phyloP scores from a whole-genome alignment of 2,797 vertebrate genomes.

The Ataeniobius toweri region DNA sequence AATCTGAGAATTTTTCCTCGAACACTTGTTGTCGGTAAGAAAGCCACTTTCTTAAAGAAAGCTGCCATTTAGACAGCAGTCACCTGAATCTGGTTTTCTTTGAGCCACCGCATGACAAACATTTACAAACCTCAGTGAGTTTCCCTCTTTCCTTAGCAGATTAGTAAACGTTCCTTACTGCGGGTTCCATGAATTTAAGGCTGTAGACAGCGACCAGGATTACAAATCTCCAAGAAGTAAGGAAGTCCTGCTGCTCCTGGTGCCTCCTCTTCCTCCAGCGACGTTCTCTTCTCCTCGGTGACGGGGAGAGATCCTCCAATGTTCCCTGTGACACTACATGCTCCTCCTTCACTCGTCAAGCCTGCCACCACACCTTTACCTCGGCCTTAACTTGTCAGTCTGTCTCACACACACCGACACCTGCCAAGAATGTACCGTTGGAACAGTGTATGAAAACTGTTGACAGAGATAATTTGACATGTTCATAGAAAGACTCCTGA shows the following conservation, averaged over 20 bases:
- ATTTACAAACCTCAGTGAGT: neutral
- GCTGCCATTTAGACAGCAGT: neutral
- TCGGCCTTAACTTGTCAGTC: constrained; percentile 49
- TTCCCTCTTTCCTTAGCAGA: neutral
- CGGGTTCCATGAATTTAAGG: neutral
- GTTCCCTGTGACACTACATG: neutral
- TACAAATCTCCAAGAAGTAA: neutral
- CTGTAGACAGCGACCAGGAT: neutral
- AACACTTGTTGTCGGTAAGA: neutral
- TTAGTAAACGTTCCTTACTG: neutral
- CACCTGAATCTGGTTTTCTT: neutral
- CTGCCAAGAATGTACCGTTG: neutral
- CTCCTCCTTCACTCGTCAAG: constrained; percentile 16
- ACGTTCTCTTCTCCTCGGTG: neutral
- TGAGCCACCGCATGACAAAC: neutral
- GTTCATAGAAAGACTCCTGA: neutral
- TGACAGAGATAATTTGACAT: neutral
- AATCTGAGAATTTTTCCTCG: neutral
- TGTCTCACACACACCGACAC: neutral
- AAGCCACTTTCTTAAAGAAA: neutral
- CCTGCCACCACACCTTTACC: constrained; percentile 59
- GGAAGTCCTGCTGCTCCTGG: neutral
- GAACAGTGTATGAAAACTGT: neutral
- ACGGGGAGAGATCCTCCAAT: neutral
- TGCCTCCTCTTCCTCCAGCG: neutral